Evolutionary conservation across 2,113 vertebrate species (phyloP).

Genomic region (Phalacrocorax carbo): DNA sequence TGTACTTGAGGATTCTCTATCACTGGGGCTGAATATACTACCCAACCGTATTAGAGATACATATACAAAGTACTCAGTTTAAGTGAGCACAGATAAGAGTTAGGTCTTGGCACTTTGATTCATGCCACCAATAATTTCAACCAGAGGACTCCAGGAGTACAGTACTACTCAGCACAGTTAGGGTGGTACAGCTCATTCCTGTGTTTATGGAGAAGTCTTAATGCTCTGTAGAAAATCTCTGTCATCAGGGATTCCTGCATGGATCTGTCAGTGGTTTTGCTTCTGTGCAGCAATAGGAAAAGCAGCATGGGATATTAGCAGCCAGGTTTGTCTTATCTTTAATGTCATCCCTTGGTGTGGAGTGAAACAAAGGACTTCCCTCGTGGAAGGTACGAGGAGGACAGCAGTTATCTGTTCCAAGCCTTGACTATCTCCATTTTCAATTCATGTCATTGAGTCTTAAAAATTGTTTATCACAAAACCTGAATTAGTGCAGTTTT

Average conservation of each 20-base stretch:
- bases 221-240: not conserved
- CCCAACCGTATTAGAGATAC: not conserved
- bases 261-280: not conserved
- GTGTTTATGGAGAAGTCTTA: not conserved
- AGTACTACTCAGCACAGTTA: not conserved
- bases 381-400: not conserved
- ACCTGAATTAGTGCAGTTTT: not conserved
- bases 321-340: not conserved
- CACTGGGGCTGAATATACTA: not conserved
- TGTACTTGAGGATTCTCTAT: conserved; percentile 2
- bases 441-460: not conserved
- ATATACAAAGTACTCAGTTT: not conserved
- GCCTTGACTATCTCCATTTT: not conserved
- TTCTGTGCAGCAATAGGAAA: not conserved
- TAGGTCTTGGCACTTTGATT: conserved; percentile 15
- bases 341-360: not conserved
- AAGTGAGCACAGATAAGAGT: not conserved
- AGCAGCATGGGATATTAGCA: not conserved
- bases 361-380: not conserved
- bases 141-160: not conserved
- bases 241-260: accelerated
- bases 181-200: not conserved
- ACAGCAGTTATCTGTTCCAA: not conserved
- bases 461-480: not conserved
- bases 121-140: not conserved